Conservation (phyloP, 2,888 invertebrate genomes). For the Aspidapion aeneum region DNA sequence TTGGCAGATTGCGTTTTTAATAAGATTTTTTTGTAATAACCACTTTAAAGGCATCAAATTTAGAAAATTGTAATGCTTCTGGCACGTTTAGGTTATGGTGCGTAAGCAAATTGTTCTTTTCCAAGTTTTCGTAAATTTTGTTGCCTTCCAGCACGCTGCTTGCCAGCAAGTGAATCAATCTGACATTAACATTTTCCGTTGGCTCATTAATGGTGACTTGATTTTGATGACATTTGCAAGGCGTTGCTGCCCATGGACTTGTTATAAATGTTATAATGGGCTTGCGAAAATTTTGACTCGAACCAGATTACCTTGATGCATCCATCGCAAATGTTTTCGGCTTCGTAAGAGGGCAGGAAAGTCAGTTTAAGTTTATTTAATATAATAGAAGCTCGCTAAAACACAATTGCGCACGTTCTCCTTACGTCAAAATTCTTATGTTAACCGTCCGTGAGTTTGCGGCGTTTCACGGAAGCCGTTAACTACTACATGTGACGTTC, state of each 20-base stretch:
- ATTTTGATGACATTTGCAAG: constrained; percentile 46
- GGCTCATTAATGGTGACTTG: constrained; percentile 36
- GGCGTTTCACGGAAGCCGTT: no score
- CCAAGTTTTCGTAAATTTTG: constrained; percentile 51
- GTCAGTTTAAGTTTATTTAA: constrained; percentile 32
- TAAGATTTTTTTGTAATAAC: no score
- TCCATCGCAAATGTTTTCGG: constrained; percentile 35
- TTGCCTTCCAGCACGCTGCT: constrained; percentile 59
- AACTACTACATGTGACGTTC: no score
- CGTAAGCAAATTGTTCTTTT: constrained; percentile 43
- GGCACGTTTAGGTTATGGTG: constrained; percentile 54
- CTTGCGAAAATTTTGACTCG: constrained; percentile 56
- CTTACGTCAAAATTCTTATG: no score
- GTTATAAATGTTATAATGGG: constrained; percentile 52
- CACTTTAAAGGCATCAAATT: constrained; percentile 39
- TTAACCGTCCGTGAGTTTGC: no score
- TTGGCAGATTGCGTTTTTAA: no score
- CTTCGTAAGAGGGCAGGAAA: constrained; percentile 45
- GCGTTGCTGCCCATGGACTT: constrained; percentile 54
- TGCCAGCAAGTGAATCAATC: constrained; percentile 51
- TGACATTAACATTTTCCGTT: constrained; percentile 30
- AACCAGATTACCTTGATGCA: constrained; percentile 51
- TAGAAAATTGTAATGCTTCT: constrained; percentile 50
- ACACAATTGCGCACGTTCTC: no score
- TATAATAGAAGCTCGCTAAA: no score